A percentile compares a stretch with the other conserved stretches of the same genome.
These are phyloP conservation scores for Pelecanus crispus DNA, from an alignment of 2,113 vertebrate species.

Conservation along the genomic window DNA sequence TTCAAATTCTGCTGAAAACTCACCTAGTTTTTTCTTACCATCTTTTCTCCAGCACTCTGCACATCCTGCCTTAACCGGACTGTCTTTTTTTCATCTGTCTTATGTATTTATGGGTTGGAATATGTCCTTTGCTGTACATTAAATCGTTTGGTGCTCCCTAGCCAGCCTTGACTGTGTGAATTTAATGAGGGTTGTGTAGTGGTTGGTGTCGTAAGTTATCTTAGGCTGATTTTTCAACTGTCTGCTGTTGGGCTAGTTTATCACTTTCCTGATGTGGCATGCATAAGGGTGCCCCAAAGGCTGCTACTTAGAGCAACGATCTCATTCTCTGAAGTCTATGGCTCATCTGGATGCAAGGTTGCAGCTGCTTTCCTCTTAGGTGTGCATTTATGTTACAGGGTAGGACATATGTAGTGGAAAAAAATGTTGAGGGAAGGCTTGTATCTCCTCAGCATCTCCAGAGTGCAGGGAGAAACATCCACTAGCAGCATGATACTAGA, in stretches of 20 bases:
- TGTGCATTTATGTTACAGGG: not conserved
- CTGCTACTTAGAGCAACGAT: not conserved
- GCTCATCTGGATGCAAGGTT: not conserved
- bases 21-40: not conserved
- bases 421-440: not conserved
- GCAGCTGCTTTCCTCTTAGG: not conserved
- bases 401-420: accelerated
- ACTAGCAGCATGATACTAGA: not conserved
- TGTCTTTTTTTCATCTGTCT: not conserved
- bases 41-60: not conserved
- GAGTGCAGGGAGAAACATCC: not conserved
- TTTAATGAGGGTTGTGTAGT: not conserved
- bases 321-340: not conserved
- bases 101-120: constrained; percentile 4
- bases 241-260: not conserved
- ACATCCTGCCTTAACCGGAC: not conserved
- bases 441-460: not conserved
- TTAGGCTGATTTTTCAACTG: not conserved
- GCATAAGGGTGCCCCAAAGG: not conserved
- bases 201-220: not conserved
- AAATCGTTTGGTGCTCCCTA: constrained; percentile 20
- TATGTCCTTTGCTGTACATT: constrained; percentile 7
- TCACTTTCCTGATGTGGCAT: not conserved
- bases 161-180: not conserved
- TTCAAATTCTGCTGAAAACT: not conserved